Evolutionary conservation across 2,113 vertebrate genomes (phyloP).

Genomic region (Mobula hypostoma): DNA sequence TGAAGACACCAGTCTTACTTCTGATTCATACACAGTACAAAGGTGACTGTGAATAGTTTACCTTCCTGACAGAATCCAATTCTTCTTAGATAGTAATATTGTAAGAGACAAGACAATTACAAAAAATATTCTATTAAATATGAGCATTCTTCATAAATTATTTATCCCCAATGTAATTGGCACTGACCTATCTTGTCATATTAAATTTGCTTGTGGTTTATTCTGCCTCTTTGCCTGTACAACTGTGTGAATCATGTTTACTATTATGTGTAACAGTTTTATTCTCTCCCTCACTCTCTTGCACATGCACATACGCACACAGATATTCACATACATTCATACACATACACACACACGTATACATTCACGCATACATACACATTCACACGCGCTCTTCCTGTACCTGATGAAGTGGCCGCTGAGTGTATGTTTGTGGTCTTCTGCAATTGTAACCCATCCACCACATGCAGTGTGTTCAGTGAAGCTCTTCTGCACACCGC

Average conservation of each 20-base stretch:
- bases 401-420: too few relatives aligned
- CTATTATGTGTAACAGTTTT: background rate
- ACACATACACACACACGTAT: too few relatives aligned
- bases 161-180: constrained; percentile 18
- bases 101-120: constrained; percentile 29
- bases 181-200: constrained; percentile 32
- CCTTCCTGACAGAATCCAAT: background rate
- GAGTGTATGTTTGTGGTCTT: too few relatives aligned
- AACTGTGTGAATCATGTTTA: background rate
- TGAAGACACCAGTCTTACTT: background rate
- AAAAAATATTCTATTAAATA: constrained; percentile 32
- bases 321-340: too few relatives aligned
- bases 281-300: background rate
- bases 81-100: constrained; percentile 1
- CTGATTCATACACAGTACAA: background rate
- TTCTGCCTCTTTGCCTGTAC: background rate
- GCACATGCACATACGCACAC: too few relatives aligned
- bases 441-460: too few relatives aligned
- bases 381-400: too few relatives aligned
- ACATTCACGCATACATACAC: too few relatives aligned
- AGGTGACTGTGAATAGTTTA: constrained; percentile 5
- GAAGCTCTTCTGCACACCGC: too few relatives aligned
- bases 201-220: constrained; percentile 25
- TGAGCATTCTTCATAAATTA: constrained; percentile 33
- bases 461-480: too few relatives aligned